Base-by-base conservation (phyloP, 2,113 vertebrate genomes). In the Zosterops hypoxanthus region DNA sequence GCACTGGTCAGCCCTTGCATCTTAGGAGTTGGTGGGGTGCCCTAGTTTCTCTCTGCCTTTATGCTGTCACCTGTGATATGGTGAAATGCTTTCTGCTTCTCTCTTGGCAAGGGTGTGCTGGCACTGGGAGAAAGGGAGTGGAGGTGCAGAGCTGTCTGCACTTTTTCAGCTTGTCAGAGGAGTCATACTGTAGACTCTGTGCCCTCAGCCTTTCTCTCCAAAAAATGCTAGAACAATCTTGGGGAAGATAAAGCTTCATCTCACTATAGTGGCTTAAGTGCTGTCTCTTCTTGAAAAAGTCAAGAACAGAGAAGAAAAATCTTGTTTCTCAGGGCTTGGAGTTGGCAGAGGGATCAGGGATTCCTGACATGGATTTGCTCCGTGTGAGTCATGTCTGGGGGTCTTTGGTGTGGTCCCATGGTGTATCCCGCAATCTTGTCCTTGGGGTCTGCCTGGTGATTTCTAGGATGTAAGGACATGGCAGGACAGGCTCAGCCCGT, bases 391-490 rank as follows among this genome's bases (percentile, higher is more conserved):
- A 1, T 46, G 47, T 12, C 60, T 42, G 29, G 11, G 26, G 7
- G 6, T 59, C 34, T 57, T 28, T 17, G 5, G 5, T 4, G 7
- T 26, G 26, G 29, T 33, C 21, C 47, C 28, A 34, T 49, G 31
- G 41, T 24, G 28, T 12, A 39, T 9, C 2, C 5, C 23, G n/a
- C 16, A 8, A 18, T n/a, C 6, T 33, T 0, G 2, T 53, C 36
- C 77, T 12, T 5, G 4, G n/a, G 46, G 19, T 49, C 10, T 11
- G 12, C 9, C 8, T 1, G 2, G 7, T 21, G 53, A 22, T 25
- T 25, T 44, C 16, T 3, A 14, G 70, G 49, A 14, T 11, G 0
- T 0, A n/a, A n/a, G n/a, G 44, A 22, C 0, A 0, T 70, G 52
- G 33, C 53, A 29, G 26, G 8, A 1, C n/a, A 28, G 42, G 53